Evolutionary conservation across 35 echinoderm and acorn worm species (phyloP), one percentile per base, ranked within the genome.

Genomic region (Diadema setosum): DNA sequence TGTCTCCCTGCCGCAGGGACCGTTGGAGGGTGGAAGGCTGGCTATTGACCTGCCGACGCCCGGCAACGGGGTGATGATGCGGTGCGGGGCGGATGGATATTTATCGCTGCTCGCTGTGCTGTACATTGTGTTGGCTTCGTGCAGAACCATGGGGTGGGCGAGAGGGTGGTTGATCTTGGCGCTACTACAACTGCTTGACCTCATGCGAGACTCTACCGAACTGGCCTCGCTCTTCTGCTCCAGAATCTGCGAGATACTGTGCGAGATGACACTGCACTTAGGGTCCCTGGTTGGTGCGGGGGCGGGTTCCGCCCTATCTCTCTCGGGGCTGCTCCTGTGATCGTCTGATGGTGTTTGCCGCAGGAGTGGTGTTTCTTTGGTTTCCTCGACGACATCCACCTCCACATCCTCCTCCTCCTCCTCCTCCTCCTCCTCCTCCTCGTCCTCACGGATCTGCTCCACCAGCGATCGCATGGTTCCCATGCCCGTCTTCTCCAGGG

Each of bases 231-330:
- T 21, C 37, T 44, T 78, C 40, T 44, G 35, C 44, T 78, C 73
- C 9, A 78, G n/a, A 12, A 78, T 78, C 25, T 78, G 73, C 24
- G 73, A 78, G 44, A 78, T 78, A 36, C 73, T 78, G 44, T 78
- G 73, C 24, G 73, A 78, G 25, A 78, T 78, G 8, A 78, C 73
- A 3, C 11, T 41, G 44, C 35, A 41, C 37, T 78, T 78, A n/a
- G 73, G 73, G 34, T 78, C 73, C 11, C n/a, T 42, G 7, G 24
- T 78, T 15, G 73, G 73, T n/a, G n/a, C 39, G 39, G 73, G 73
- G 44, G 37, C 25, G 37, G 27, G 18, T 21, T 78, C 73, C 37
- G 63, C 4, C 63, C 30, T 16, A 26, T 11, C 36, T 8, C 61
- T 33, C 63, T 67, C 4, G 24, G 63, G 63, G 37, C 63, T 67